Percentiles rank a stretch among this genome's conserved stretches.
These are phyloP conservation scores for Cygnus atratus DNA, from an alignment of 2,113 vertebrate genomes.

Conservation along the genomic window DNA sequence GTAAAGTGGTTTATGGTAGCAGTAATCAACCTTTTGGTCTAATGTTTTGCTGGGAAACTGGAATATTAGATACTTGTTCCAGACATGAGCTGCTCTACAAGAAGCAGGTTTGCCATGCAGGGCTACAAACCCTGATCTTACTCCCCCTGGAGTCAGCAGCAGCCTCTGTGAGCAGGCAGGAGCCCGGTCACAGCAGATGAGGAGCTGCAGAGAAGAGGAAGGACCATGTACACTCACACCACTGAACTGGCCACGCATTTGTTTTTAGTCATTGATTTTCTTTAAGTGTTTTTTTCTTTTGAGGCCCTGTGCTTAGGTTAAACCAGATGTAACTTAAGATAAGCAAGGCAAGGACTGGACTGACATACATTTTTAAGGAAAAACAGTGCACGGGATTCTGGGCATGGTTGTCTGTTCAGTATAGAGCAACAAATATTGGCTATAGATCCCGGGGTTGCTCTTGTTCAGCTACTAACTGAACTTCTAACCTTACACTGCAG, in stretches of 20 bases:
- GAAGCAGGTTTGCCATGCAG: neutral
- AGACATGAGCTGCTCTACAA: neutral
- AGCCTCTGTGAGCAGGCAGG: rapidly evolving
- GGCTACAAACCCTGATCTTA: neutral
- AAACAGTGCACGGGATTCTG: neutral
- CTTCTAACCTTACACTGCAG: neutral
- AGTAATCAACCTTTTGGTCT: neutral
- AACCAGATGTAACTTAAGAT: neutral
- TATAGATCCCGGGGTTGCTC: neutral
- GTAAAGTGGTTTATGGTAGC: neutral
- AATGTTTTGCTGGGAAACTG: neutral
- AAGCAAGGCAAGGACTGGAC: neutral
- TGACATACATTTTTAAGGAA: neutral
- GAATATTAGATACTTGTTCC: neutral
- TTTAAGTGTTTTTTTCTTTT: neutral
- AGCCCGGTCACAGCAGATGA: neutral
- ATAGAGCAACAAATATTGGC: neutral
- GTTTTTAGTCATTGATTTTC: neutral
- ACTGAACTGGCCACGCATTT: neutral
- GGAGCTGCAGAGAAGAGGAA: neutral
- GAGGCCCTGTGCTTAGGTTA: too few species aligned
- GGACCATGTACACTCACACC: rapidly evolving
- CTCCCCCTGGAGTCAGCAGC: neutral
- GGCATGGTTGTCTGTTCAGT: rapidly evolving
- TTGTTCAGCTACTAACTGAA: neutral